phyloP scores from a whole-genome alignment of 1,140 invertebrate species.

The Bombus turneri region DNA sequence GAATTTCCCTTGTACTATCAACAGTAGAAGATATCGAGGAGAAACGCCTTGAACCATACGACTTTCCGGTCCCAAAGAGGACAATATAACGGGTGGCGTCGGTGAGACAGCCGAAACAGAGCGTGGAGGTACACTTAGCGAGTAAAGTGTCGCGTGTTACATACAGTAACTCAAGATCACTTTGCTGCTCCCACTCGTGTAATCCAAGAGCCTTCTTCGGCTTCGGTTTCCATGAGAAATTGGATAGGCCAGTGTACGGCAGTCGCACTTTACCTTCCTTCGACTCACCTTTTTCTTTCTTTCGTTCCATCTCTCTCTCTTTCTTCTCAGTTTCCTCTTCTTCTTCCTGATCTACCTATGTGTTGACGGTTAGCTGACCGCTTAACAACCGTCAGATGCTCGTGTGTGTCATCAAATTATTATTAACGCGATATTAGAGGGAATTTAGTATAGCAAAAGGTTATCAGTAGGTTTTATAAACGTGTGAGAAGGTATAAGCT shows the following conservation, averaged over 20 bases:
- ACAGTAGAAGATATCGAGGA: not conserved
- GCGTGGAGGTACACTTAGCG: slow-evolving; percentile 74
- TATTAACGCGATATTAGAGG: too few relatives aligned
- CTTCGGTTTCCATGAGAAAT: slow-evolving; percentile 73
- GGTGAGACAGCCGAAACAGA: slow-evolving; percentile 69
- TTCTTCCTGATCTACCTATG: slow-evolving; percentile 3
- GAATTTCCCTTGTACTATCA: not conserved
- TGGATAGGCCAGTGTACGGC: slow-evolving; percentile 57
- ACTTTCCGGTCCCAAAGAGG: slow-evolving; percentile 12
- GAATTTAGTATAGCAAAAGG: too few relatives aligned
- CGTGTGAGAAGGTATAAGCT: too few relatives aligned
- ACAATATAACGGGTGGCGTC: slow-evolving; percentile 55
- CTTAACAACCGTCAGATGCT: not conserved
- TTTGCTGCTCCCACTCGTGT: slow-evolving; percentile 59
- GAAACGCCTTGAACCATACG: too few relatives aligned
- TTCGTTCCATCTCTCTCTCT: not conserved
- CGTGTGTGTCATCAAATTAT: too few relatives aligned
- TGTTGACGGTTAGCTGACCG: not conserved
- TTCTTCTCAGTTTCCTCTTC: not conserved
- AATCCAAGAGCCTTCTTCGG: slow-evolving; percentile 72
- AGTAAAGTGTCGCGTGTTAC: slow-evolving; percentile 78
- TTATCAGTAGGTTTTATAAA: not conserved
- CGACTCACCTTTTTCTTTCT: not conserved
- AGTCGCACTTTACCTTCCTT: slow-evolving; percentile 52
- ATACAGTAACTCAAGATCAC: slow-evolving; percentile 68